A percentile compares a stretch with the other conserved stretches of the same genome.
These are phyloP conservation scores for Rhizoglyphus robini DNA, from an alignment of 1,140 invertebrate genomes.

Conservation along the genomic window DNA sequence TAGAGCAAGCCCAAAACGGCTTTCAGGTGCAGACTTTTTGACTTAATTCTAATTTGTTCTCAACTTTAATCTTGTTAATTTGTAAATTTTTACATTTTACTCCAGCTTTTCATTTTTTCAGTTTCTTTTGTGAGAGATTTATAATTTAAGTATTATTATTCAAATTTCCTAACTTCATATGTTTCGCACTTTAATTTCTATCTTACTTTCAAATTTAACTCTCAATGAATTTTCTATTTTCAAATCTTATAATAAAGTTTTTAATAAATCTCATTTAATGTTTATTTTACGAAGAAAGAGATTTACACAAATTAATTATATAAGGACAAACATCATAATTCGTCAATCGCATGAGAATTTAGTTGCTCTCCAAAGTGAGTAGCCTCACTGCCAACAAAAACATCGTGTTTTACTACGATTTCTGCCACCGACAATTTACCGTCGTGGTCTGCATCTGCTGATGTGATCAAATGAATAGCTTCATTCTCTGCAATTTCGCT, in stretches of 20 bases:
- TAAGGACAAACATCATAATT: not conserved
- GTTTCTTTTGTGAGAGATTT: not conserved
- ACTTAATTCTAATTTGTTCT: not conserved
- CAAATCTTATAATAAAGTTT: not conserved
- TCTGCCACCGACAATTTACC: slow-evolving; percentile 66
- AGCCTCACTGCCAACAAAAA: slow-evolving; percentile 88
- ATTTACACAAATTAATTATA: not conserved
- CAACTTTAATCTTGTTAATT: not conserved
- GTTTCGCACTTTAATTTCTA: too few species aligned
- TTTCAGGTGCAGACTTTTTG: not conserved
- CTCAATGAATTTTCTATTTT: not conserved
- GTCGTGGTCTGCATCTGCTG: slow-evolving; percentile 78
- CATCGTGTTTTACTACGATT: slow-evolving; percentile 71
- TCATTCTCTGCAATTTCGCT: slow-evolving; percentile 78
- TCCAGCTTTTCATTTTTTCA: not conserved
- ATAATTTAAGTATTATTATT: not conserved
- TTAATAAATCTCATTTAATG: not conserved
- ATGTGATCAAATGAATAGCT: slow-evolving; percentile 72
- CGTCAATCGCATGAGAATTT: slow-evolving; percentile 38
- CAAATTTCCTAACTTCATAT: not conserved
- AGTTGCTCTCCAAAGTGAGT: slow-evolving; percentile 82
- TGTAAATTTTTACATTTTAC: not conserved
- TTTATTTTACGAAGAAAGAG: not conserved
- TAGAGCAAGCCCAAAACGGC: not conserved
- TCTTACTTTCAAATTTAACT: too few species aligned